phyloP scores from a whole-genome alignment of 1,140 invertebrate species.

The Drosophila bifasciata region DNA sequence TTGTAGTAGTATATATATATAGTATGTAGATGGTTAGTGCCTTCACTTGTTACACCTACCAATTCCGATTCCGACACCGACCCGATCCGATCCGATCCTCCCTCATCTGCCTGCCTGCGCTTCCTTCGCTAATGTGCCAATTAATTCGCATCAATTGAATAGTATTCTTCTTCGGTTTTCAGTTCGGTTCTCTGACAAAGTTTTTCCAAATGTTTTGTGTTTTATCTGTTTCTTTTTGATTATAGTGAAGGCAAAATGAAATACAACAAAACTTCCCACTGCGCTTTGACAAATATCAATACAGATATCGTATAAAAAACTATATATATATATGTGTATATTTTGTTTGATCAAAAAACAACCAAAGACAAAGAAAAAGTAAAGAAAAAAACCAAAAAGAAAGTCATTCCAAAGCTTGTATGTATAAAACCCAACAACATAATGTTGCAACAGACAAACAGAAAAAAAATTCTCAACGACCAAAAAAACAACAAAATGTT shows the following conservation, averaged over 20 bases:
- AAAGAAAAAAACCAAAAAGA: slow-evolving; percentile 51
- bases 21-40: slow-evolving; percentile 25
- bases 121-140: slow-evolving; percentile 39
- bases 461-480: slow-evolving; percentile 60
- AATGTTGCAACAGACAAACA: slow-evolving; percentile 55
- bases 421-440: slow-evolving; percentile 64
- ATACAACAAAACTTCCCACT: slow-evolving; percentile 84
- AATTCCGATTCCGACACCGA: slow-evolving; percentile 16
- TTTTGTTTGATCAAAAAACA: slow-evolving; percentile 26
- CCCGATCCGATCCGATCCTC: neutral
- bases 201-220: slow-evolving; percentile 50
- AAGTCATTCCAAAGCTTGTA: slow-evolving; percentile 74
- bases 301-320: slow-evolving; percentile 40
- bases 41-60: slow-evolving; percentile 36
- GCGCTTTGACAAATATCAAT: slow-evolving; percentile 79
- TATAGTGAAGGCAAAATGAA: slow-evolving; percentile 83
- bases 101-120: slow-evolving; percentile 41
- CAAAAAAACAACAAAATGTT: slow-evolving; percentile 52
- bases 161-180: slow-evolving; percentile 39
- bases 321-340: slow-evolving; percentile 34
- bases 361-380: slow-evolving; percentile 35
- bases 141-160: slow-evolving; percentile 51
- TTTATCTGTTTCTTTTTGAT: slow-evolving; percentile 71
- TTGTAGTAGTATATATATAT: slow-evolving; percentile 7
- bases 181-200: slow-evolving; percentile 48